Base-by-base conservation (phyloP, 2,888 invertebrate species). In the Protophormia terraenovae region DNA sequence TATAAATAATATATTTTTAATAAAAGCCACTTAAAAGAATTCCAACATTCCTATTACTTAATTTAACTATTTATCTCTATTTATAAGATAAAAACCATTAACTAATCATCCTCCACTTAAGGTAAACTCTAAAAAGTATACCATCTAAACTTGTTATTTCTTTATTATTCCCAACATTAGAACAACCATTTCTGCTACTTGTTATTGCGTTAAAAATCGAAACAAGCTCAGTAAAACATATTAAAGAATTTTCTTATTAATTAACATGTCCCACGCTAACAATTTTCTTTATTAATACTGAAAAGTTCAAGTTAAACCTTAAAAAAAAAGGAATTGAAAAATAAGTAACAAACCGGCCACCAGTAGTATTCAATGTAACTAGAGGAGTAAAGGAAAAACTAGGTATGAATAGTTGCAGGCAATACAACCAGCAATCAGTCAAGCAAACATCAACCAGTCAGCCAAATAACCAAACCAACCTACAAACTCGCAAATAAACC, bases 221-320 rank as follows among this genome's bases (percentile, higher is more conserved):
- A 35, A 67, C 19, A 45, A 77, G 22, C 7, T 58, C 2, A 27
- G 45, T n/a, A 29, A 29, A 71, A 38, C 41, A 45, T 24, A 50
- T 64, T 53, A 24, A 41, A 76, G 58, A 55, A 35, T 45, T 64
- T 75, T 79, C 41, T 55, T 83, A 77, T 83, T 86, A 87, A 87
- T 87, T 83, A 83, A 80, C 66, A 80, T 84, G 80, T 86, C 86
- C 86, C 86, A 87, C 87, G 84, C 87, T 58, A 47, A 38, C 69
- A 75, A 78, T 76, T 69, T 79, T 62, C 69, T 62, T 53, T 75
- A 77, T 62, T 75, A 83, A 79, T 64, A 75, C 53, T 75, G 75
- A 79, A 72, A 38, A 79, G 79, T 75, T 84, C 55, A 69, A 1
- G 27, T 79, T 27, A 69, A 73, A 8, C 32, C 7, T 12, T 8